Evolutionary conservation across 2,797 vertebrate genomes (phyloP), one percentile per base, ranked within the genome.

Genomic region (Pipistrellus pygmaeus): DNA sequence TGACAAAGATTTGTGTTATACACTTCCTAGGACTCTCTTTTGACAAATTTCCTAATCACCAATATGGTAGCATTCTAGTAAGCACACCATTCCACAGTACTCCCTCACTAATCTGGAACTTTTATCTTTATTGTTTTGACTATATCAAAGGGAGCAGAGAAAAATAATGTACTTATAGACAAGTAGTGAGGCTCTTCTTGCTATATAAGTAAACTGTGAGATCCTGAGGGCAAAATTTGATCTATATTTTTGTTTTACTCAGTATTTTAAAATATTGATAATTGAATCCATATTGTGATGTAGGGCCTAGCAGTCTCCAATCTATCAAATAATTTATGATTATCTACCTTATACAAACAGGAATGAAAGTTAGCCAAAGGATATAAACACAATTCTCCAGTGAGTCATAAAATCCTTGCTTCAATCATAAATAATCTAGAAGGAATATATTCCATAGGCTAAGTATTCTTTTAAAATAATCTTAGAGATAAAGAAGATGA

Each of bases 231-330:
- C 44, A 60, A 90, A 90, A 68, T 87, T 89, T 57, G 76, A 93
- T 30, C 44, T 5, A 76, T 2, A 51, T n/a, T 90, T 93, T 82
- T 66, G 32, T 68, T 93, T 87, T 85, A 93, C 46, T 95, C 93
- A 80, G 41, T 44, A 60, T 66, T 85, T 96, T 32, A 94, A 92
- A 93, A 95, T 87, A 92, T 32, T 80, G 12, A 73, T 88, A 93
- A 85, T 25, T 53, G 35, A 83, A 72, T 57, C 48, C 17, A 21
- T 90, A 75, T 66, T 53, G 32, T 78, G 68, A 30, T 87, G 72
- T 3, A 57, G n/a, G 35, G 32, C 64, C 72, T 77, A 48, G 66
- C 3, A 88, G 14, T 82, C 62, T 93, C 87, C 55, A 64, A 38
- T 76, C 1, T 88, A 32, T 77, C 48, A 92, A 96, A 38, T 15